A percentile compares a stretch with the other conserved stretches of the same genome.
Evolutionary conservation across 2,113 vertebrate species (phyloP).

Genomic region (cat (Felis catus)): DNA sequence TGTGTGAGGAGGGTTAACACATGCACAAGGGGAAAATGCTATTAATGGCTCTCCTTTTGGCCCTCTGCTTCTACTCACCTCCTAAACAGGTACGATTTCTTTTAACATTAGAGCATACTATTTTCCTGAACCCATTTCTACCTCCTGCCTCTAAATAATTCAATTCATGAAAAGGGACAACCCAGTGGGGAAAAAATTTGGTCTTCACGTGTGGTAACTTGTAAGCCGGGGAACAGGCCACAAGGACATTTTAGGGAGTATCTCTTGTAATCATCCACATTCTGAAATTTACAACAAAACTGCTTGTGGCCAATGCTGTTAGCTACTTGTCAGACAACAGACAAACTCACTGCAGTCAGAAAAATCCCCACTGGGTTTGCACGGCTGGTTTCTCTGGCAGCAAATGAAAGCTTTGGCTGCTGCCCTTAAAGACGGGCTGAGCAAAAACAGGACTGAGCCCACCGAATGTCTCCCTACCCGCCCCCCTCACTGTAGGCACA

Average conservation of each 20-base stretch:
- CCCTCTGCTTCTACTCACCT: neutral
- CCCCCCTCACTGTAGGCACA: neutral
- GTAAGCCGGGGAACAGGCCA: neutral
- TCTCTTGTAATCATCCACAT: neutral
- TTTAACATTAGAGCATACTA: neutral
- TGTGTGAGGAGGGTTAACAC: neutral
- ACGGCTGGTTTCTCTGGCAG: slow-evolving; percentile 56
- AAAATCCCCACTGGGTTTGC: slow-evolving; percentile 52
- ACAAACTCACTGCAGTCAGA: slow-evolving; percentile 37
- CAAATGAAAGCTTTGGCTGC: slow-evolving; percentile 55
- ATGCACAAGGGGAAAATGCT: neutral
- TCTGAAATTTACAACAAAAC: slow-evolving; percentile 64
- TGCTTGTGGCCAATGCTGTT: neutral
- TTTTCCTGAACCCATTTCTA: slow-evolving; percentile 5
- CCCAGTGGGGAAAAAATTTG: neutral
- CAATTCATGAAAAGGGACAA: neutral
- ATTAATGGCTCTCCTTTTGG: neutral
- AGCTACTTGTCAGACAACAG: slow-evolving; percentile 53
- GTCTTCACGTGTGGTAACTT: neutral
- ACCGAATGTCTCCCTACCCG: neutral
- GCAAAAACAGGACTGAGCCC: neutral
- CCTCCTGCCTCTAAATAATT: neutral
- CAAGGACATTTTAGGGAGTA: neutral
- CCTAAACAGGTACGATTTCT: neutral
- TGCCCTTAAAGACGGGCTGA: slow-evolving; percentile 24